These are phyloP conservation scores for Lasaia peninsularis DNA, from an alignment of 1,140 invertebrate species.

Conservation along the genomic window DNA sequence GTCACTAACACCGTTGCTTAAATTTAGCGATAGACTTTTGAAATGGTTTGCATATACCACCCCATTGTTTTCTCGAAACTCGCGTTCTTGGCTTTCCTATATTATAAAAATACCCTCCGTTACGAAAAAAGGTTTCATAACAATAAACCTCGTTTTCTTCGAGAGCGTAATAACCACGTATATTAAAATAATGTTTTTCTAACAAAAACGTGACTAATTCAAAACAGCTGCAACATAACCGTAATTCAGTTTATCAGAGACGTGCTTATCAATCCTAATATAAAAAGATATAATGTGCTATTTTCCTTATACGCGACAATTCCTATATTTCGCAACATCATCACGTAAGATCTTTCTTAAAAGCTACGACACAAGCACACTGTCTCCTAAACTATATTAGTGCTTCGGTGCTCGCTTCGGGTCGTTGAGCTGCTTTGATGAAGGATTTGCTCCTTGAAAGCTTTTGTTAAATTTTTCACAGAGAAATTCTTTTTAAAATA, in stretches of 20 bases:
- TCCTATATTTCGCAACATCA: constrained; percentile 32
- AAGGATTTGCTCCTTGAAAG: constrained; percentile 67
- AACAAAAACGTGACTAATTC: too few relatives aligned
- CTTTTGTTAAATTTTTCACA: constrained; percentile 66
- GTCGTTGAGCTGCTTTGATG: constrained; percentile 64
- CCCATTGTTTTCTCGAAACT: too few relatives aligned
- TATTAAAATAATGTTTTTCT: too few relatives aligned
- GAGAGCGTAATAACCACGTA: too few relatives aligned
- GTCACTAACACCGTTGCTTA: too few relatives aligned
- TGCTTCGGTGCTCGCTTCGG: constrained; percentile 51
- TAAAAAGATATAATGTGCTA: neutral
- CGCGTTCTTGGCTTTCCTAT: too few relatives aligned
- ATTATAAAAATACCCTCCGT: too few relatives aligned
- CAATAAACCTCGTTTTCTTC: too few relatives aligned
- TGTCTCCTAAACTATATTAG: constrained; percentile 68
- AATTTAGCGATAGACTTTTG: too few relatives aligned
- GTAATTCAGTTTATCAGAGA: neutral
- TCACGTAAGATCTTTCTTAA: constrained; percentile 42
- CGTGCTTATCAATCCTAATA: constrained; percentile 5
- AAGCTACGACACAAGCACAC: constrained; percentile 42
- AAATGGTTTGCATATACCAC: too few relatives aligned
- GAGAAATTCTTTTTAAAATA: constrained; percentile 57
- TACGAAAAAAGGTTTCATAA: too few relatives aligned
- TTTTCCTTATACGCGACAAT: constrained; percentile 26
- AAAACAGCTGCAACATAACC: neutral